Conservation (phyloP, 2,113 vertebrate species). For the Odontophorus gujanensis region DNA sequence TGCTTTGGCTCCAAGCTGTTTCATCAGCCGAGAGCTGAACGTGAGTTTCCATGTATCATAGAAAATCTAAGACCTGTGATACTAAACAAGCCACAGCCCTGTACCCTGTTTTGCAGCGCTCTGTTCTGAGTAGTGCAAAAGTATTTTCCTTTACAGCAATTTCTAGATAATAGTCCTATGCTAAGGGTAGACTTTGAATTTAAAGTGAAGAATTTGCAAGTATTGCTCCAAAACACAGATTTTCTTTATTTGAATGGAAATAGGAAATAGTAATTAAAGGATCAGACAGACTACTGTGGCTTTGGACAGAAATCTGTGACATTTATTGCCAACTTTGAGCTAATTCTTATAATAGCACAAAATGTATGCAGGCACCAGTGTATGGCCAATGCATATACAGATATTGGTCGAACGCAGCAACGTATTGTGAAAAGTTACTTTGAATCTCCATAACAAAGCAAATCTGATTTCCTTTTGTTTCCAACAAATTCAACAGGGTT, state of each 20-base stretch:
- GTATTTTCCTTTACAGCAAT: neutral
- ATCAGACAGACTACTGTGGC: neutral
- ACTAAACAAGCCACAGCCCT: neutral
- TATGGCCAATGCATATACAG: accelerated
- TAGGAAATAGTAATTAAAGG: neutral
- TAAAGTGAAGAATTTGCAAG: neutral
- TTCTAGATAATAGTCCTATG: neutral
- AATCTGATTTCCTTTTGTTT: neutral
- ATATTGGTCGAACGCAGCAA: accelerated
- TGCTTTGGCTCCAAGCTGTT: neutral
- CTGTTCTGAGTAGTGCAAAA: neutral
- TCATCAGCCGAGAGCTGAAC: neutral
- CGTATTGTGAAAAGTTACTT: accelerated
- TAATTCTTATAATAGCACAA: neutral
- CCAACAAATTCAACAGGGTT: neutral
- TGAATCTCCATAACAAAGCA: neutral
- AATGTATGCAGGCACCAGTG: neutral
- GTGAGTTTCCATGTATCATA: neutral
- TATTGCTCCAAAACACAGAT: neutral
- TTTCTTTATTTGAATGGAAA: neutral
- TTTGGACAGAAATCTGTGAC: neutral
- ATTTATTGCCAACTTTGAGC: neutral
- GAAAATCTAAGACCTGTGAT: neutral
- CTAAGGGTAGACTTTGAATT: neutral
- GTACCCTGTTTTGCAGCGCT: neutral